These are phyloP conservation scores for Colaptes auratus DNA, from an alignment of 2,113 vertebrate genomes.

Conservation along the genomic window DNA sequence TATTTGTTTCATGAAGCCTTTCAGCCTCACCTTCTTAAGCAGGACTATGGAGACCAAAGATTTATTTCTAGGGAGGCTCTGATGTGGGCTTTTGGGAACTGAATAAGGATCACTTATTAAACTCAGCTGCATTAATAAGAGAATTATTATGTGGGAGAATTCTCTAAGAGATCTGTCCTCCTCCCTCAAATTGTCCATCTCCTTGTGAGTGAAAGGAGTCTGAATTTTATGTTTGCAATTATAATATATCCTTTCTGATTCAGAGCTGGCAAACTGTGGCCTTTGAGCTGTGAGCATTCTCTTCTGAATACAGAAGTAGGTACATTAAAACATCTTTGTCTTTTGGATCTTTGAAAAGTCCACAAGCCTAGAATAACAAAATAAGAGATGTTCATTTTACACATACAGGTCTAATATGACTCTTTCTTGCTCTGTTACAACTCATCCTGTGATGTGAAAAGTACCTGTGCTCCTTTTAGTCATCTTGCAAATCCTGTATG, in stretches of 20 bases:
- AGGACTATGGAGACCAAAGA: neutral
- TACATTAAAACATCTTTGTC: slow-evolving; percentile 27
- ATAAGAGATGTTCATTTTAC: neutral
- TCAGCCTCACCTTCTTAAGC: slow-evolving; percentile 16
- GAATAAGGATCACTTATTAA: slow-evolving; percentile 35
- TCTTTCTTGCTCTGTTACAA: neutral
- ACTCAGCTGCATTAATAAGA: slow-evolving; percentile 52
- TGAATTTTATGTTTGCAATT: slow-evolving; percentile 57
- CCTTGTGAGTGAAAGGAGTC: slow-evolving; percentile 43
- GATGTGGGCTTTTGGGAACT: slow-evolving; percentile 23
- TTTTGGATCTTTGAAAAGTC: neutral
- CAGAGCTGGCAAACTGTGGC: slow-evolving; percentile 38
- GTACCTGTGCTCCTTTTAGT: slow-evolving; percentile 4
- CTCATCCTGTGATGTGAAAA: neutral
- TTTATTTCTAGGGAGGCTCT: slow-evolving; percentile 50
- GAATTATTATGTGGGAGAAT: slow-evolving; percentile 46
- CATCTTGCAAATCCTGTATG: neutral
- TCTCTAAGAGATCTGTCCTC: slow-evolving; percentile 9
- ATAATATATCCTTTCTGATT: slow-evolving; percentile 52
- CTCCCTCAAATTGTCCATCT: slow-evolving; percentile 46
- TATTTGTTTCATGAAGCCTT: neutral
- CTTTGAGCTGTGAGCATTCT: slow-evolving; percentile 42
- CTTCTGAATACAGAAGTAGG: slow-evolving; percentile 48
- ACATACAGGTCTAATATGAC: neutral
- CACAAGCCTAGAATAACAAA: neutral